Conservation (phyloP, 1,140 invertebrate genomes). For the Drosophila mauritiana region DNA sequence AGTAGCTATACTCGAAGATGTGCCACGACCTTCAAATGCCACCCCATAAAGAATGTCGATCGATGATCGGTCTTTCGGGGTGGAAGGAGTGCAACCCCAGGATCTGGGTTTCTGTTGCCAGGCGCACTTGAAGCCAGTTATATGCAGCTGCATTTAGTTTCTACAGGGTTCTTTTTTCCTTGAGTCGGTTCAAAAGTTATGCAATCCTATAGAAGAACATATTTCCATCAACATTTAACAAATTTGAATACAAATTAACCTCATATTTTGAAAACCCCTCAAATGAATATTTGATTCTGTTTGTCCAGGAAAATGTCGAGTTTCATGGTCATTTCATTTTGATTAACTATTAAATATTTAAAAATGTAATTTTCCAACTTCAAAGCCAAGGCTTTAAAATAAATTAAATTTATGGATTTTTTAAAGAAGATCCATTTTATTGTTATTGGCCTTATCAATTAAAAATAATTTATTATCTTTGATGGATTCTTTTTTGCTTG, state of each 20-base stretch:
- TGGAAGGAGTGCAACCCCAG: slow-evolving; percentile 28
- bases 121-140: neutral
- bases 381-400: neutral
- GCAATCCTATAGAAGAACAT: neutral
- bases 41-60: slow-evolving; percentile 37
- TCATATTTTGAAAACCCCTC: no score
- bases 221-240: neutral
- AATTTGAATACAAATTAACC: no score
- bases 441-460: no score
- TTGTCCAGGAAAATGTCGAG: neutral
- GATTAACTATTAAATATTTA: no score
- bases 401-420: neutral
- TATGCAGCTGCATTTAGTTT: slow-evolving; percentile 26
- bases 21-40: slow-evolving; percentile 49
- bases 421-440: neutral
- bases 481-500: neutral
- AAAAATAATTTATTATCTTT: neutral
- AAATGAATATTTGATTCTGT: no score
- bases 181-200: slow-evolving; percentile 14
- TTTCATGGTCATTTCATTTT: neutral
- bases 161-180: neutral
- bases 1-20: neutral
- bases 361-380: no score
- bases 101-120: slow-evolving; percentile 22
- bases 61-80: slow-evolving; percentile 7